Evolutionary conservation across 2,797 vertebrate species (phyloP).

Genomic region (Lindbergichthys nudifrons): DNA sequence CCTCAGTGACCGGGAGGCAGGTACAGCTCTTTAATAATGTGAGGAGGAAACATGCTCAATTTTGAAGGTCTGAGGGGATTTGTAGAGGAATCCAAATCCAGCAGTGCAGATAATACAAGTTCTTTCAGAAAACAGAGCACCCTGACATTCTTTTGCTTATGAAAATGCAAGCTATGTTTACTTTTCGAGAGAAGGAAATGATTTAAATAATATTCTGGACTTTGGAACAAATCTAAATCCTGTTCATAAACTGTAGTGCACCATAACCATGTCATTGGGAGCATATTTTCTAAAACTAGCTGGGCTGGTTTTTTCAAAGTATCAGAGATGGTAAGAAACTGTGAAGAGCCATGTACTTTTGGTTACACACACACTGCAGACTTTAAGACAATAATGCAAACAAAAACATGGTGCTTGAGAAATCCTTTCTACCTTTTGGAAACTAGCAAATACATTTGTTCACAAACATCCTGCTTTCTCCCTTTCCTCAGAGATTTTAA

Average conservation of each 20-base stretch:
- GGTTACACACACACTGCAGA: background rate
- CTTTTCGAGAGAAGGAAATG: slow-evolving; percentile 32
- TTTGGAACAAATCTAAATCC: slow-evolving; percentile 7
- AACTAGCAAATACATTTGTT: slow-evolving; percentile 27
- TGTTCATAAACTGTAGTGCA: background rate
- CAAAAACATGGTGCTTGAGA: slow-evolving; percentile 37
- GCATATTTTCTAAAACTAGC: background rate
- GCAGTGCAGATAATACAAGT: slow-evolving; percentile 52
- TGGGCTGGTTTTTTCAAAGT: slow-evolving; percentile 10
- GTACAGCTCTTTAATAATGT: slow-evolving; percentile 53
- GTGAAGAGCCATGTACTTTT: background rate
- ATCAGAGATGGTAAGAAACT: slow-evolving; percentile 14
- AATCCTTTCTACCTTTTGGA: slow-evolving; percentile 18
- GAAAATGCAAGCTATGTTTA: slow-evolving; percentile 37
- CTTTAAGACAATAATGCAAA: slow-evolving; percentile 5
- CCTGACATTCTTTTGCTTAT: slow-evolving; percentile 58
- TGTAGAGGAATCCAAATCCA: slow-evolving; percentile 67
- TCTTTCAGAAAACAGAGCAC: slow-evolving; percentile 31
- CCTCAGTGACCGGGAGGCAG: slow-evolving; percentile 36
- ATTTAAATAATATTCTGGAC: slow-evolving; percentile 21
- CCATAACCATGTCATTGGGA: background rate
- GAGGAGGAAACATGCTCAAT: slow-evolving; percentile 47
- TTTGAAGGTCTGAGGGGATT: slow-evolving; percentile 67
- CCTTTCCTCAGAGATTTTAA: slow-evolving; percentile 46
- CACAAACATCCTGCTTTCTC: slow-evolving; percentile 34